Conservation (phyloP, 1,140 invertebrate genomes). For the Latrodectus geometricus region DNA sequence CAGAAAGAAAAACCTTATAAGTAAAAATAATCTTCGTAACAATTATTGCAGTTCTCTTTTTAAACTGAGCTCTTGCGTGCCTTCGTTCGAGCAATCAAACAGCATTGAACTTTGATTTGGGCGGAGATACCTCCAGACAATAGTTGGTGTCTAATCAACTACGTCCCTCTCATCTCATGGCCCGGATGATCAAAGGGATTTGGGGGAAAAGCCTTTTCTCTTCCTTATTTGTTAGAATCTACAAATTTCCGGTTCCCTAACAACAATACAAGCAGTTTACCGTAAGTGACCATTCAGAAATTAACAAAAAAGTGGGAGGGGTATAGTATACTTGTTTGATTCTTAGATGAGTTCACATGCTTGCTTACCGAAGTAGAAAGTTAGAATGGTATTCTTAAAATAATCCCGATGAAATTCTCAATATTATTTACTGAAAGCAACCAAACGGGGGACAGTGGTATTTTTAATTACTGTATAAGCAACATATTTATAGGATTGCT, state of each 20-base stretch:
- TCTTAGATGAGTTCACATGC: not conserved
- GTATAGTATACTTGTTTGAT: not conserved
- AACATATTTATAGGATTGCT: too few species aligned
- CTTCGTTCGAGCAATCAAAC: conserved; percentile 1
- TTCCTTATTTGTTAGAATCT: not conserved
- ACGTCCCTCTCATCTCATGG: not conserved
- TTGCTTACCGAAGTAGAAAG: too few species aligned
- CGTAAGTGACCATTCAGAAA: not conserved
- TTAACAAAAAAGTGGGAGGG: not conserved
- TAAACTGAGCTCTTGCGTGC: not conserved
- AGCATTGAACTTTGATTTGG: conserved; percentile 22
- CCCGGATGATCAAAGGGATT: not conserved
- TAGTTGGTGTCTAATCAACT: not conserved
- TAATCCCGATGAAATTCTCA: too few species aligned
- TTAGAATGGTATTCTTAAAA: too few species aligned
- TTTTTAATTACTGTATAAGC: too few species aligned
- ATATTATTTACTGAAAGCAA: too few species aligned
- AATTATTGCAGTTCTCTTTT: conserved; percentile 6
- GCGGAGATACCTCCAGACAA: not conserved
- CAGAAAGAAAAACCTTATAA: too few species aligned
- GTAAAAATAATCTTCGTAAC: not conserved
- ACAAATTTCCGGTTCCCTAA: not conserved
- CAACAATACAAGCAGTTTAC: not conserved
- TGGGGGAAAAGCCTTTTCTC: not conserved
- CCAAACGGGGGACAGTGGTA: too few species aligned